Conservation (phyloP, 2,797 vertebrate species). For the Sebastes nivosus region DNA sequence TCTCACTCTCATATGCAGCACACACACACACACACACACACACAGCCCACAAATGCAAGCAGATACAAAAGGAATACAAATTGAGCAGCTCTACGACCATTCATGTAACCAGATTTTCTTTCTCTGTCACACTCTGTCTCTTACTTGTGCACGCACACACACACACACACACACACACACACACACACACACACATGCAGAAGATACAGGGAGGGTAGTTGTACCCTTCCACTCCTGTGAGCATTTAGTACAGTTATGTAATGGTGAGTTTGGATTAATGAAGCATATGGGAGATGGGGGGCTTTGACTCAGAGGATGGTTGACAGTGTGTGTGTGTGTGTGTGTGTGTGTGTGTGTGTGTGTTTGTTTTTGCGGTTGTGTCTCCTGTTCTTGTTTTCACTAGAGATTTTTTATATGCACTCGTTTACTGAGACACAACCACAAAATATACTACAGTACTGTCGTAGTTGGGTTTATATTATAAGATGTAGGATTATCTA, state of each 20-base stretch:
- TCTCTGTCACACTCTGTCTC: conserved; percentile 33
- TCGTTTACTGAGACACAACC: background rate
- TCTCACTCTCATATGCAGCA: conserved; percentile 21
- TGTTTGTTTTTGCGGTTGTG: background rate
- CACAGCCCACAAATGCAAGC: conserved; percentile 18
- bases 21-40: background rate
- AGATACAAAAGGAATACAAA: conserved; percentile 53
- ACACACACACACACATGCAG: conserved; percentile 13
- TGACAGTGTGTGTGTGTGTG: conserved; percentile 31
- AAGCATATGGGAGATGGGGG: conserved; percentile 70
- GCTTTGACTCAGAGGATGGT: conserved; percentile 60
- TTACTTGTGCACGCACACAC: background rate
- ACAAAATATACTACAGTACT: background rate
- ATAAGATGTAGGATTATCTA: background rate
- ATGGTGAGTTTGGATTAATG: conserved; percentile 77
- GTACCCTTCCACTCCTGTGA: conserved; percentile 75
- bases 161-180: background rate
- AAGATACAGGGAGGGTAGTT: conserved; percentile 40
- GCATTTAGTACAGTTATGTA: conserved; percentile 80
- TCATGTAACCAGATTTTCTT: conserved; percentile 56
- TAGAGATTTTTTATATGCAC: background rate
- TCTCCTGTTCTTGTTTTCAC: conserved; percentile 24
- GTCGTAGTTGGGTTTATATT: background rate
- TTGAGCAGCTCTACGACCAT: conserved; percentile 38
- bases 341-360: conserved; percentile 29